Evolutionary conservation across 2,797 vertebrate genomes (phyloP), one percentile per base, ranked within the genome.

Genomic region (Pipistrellus pipistrellus): DNA sequence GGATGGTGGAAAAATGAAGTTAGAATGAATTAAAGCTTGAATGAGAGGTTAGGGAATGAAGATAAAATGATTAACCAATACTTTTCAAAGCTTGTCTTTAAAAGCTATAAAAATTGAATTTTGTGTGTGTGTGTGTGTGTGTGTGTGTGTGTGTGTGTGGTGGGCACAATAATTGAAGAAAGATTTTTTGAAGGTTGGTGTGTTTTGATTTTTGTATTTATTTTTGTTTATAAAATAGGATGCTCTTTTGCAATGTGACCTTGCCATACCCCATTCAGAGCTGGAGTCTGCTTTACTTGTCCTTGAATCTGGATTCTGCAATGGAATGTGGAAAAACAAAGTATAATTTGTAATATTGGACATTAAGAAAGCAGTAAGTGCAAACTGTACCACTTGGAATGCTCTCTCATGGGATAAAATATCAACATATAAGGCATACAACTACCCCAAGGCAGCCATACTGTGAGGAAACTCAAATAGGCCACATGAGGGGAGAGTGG

Each of bases 61-160:
- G 32, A 75, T 12, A 59, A 13, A 94, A 69, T 66, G 38, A 89
- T 68, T 71, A 35, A 18, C 41, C 25, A 48, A 57, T 81, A 51
- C 46, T 86, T 81, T 81, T 86, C 68, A 44, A 93, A 80, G 62
- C 75, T 25, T n/a, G 35, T 75, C 38, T 89, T 76, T 57, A 76
- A 82, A 59, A 71, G 21, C 13, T 62, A 93, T 32, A 64, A 44
- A 46, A 20, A 77, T 66, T 27, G 11, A 20, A 77, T 66, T 27
- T 4, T 44, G 44, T 44, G 44, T 44, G 44, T 44, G 44, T 44
- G 44, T 44, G 44, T 44, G 44, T 44, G 44, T 44, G 44, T 44
- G 44, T 44, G 44, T 44, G 44, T 44, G 44, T 59, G 57, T 59
- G 25, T 59, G 57, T 25, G 55, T 25, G 10, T 2, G 5, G 8